Conservation (phyloP, 2,797 vertebrate species). For the Sebastes dallii region DNA sequence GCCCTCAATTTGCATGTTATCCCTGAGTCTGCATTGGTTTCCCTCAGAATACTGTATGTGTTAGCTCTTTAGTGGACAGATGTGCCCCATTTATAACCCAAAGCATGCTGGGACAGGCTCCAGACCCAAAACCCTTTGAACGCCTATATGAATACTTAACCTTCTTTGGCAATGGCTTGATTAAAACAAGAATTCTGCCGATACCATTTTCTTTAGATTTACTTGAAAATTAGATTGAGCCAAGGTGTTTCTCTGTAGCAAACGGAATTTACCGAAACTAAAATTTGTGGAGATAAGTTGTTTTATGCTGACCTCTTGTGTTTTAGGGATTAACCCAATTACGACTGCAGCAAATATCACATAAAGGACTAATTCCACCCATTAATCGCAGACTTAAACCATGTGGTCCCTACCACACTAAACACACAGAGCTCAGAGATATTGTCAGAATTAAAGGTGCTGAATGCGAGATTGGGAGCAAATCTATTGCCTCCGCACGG, state of each 20-base stretch:
- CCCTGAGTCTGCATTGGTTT: too few species aligned
- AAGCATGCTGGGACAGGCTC: background rate
- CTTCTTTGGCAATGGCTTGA: background rate
- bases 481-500: too few species aligned
- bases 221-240: background rate
- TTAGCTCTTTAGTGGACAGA: background rate
- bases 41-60: too few species aligned
- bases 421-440: background rate
- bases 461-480: too few species aligned
- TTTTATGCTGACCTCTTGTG: background rate
- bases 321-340: constrained; percentile 3
- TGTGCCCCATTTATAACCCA: background rate
- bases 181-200: background rate
- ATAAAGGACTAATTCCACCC: background rate
- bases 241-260: background rate
- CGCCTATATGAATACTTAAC: background rate
- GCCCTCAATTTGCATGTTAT: background rate
- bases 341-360: background rate
- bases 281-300: too few species aligned
- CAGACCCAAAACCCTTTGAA: background rate
- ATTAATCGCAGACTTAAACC: background rate
- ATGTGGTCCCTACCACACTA: background rate
- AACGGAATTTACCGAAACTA: background rate
- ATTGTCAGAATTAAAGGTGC: background rate
- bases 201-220: background rate